Conservation (phyloP, 2,113 vertebrate genomes). For the Ceyx melanurus region DNA sequence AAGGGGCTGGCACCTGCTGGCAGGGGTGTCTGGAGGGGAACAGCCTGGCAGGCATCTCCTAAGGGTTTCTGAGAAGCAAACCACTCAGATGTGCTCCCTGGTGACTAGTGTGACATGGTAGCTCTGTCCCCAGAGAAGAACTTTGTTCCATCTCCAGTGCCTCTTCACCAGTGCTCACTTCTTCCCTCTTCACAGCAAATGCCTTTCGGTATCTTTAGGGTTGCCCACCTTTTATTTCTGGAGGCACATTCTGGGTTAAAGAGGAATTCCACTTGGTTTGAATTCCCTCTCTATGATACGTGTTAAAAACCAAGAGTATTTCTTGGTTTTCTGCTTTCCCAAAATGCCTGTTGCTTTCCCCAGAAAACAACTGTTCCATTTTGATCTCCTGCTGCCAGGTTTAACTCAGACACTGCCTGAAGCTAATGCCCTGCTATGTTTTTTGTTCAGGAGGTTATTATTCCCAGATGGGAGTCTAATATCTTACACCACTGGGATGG, state of each 20-base stretch:
- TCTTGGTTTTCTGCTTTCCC: constrained; percentile 20
- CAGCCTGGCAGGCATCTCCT: neutral
- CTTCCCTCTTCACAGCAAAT: neutral
- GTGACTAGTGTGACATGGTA: neutral
- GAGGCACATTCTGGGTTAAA: neutral
- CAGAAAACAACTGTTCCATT: neutral
- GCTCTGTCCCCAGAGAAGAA: neutral
- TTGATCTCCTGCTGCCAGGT: constrained; percentile 45
- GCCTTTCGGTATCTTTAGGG: neutral
- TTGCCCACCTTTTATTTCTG: neutral
- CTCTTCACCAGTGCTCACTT: neutral
- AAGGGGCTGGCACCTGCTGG: neutral
- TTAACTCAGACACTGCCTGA: constrained; percentile 3
- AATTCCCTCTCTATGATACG: neutral
- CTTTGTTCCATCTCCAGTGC: neutral
- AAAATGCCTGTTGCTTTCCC: neutral
- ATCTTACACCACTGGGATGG: constrained; percentile 5
- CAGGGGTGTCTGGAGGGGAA: neutral
- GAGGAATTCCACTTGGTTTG: neutral
- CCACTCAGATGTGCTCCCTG: neutral
- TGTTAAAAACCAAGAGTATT: neutral
- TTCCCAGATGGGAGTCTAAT: constrained; percentile 70
- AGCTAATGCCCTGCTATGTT: constrained; percentile 41
- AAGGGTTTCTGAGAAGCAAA: neutral
- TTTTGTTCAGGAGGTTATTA: constrained; percentile 59